Percentiles rank a stretch among this genome's conserved stretches.
Evolutionary conservation across 2,113 vertebrate genomes (phyloP).

Genomic region (Aplodontia rufa): DNA sequence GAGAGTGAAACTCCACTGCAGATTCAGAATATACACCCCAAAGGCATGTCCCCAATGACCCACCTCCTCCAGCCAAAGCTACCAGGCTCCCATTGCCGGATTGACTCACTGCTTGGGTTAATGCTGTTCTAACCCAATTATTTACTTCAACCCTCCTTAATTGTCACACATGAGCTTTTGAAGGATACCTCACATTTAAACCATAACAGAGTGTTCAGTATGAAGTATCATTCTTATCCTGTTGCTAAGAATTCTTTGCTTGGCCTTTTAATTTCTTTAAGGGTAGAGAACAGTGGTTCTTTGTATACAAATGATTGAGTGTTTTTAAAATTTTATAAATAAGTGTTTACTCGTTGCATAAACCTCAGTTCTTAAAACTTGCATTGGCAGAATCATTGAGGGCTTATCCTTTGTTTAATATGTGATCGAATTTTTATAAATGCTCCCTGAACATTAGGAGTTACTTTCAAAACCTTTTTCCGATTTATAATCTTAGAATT

Average conservation of each 20-base stretch:
- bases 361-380: neutral
- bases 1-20: too few species aligned
- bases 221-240: neutral
- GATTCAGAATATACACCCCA: too few species aligned
- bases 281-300: neutral
- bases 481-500: neutral
- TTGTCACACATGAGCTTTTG: too few species aligned
- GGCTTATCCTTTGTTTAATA: neutral
- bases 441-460: neutral
- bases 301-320: neutral
- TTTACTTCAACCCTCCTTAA: too few species aligned
- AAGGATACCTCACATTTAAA: too few species aligned
- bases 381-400: neutral
- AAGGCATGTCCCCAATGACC: too few species aligned
- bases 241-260: neutral
- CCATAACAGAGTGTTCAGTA: too few species aligned
- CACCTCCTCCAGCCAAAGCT: too few species aligned
- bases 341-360: neutral
- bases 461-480: neutral
- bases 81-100: too few species aligned
- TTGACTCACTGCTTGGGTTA: too few species aligned
- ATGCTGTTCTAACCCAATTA: too few species aligned
- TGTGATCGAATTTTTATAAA: neutral
- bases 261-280: neutral
- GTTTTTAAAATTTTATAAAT: conserved; percentile 3